These are phyloP conservation scores for Puffinus mauretanicus DNA, from an alignment of 2,113 vertebrate genomes.

Conservation along the genomic window DNA sequence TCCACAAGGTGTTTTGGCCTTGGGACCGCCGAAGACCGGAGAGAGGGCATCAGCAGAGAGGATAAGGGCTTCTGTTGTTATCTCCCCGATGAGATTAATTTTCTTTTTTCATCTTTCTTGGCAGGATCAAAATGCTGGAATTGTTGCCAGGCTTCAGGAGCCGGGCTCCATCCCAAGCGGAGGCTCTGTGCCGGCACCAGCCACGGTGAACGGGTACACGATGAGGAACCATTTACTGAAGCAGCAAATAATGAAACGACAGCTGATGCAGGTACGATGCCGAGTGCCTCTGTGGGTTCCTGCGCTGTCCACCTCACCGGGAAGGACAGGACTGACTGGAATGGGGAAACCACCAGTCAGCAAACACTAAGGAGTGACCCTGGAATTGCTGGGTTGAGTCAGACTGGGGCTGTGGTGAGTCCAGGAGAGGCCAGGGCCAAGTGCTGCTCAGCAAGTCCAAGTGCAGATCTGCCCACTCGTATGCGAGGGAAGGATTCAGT, in stretches of 20 bases:
- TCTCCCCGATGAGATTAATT: slow-evolving; percentile 43
- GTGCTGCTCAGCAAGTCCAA: background rate
- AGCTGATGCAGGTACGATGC: slow-evolving; percentile 56
- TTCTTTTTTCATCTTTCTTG: slow-evolving; percentile 35
- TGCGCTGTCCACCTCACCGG: background rate
- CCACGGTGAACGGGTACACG: slow-evolving; percentile 65
- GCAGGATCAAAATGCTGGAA: slow-evolving; percentile 75
- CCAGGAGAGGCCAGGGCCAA: background rate
- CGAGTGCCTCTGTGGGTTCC: background rate
- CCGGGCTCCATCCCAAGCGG: slow-evolving; percentile 64
- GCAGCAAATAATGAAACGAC: slow-evolving; percentile 75
- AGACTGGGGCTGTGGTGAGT: background rate
- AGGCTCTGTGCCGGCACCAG: slow-evolving; percentile 22
- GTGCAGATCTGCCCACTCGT: background rate
- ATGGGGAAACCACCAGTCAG: slow-evolving; percentile 3
- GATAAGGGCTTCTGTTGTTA: background rate
- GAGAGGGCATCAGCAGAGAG: background rate
- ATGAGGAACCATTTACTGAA: slow-evolving; percentile 77
- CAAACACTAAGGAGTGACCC: background rate
- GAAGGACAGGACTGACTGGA: slow-evolving; percentile 20
- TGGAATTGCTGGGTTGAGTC: slow-evolving; percentile 20
- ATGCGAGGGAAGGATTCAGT: background rate
- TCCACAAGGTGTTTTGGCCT: background rate
- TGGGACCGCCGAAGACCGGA: background rate
- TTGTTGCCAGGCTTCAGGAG: slow-evolving; percentile 77